A percentile compares a stretch with the other conserved stretches of the same genome.
These are phyloP conservation scores for Hippasteria phrygiana DNA, from an alignment of 53 echinoderm and acorn worm species.

Conservation along the genomic window DNA sequence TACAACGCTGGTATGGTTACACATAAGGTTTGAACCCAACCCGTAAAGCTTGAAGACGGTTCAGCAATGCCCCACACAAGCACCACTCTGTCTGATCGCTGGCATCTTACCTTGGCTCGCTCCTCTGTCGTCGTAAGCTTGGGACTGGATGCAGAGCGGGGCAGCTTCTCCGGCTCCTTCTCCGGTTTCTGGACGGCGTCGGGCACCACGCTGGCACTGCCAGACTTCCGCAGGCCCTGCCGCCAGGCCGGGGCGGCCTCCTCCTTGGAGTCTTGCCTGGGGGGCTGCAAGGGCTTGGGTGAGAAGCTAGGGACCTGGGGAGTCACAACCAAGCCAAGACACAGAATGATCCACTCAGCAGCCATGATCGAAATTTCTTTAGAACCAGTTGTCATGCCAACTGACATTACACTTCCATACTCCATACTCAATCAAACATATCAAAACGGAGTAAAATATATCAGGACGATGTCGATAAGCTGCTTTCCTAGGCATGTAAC, in stretches of 20 bases:
- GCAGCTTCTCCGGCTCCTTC: conserved; percentile 78
- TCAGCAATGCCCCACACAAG: no score
- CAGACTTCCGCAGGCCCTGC: conserved; percentile 93
- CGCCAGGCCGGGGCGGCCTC: conserved; percentile 92
- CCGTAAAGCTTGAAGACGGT: no score
- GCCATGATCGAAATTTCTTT: no score
- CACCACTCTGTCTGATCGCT: background rate
- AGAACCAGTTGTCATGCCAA: no score
- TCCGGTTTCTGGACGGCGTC: conserved; percentile 86
- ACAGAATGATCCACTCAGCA: no score
- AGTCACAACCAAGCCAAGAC: background rate
- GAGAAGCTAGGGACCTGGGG: conserved; percentile 94
- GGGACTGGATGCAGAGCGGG: conserved; percentile 91
- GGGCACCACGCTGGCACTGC: conserved; percentile 86
- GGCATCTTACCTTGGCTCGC: conserved; percentile 39
- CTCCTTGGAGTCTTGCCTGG: conserved; percentile 85
- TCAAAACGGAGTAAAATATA: no score
- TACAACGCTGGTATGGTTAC: no score
- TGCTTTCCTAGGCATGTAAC: no score
- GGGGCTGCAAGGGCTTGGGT: conserved; percentile 87
- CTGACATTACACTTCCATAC: no score
- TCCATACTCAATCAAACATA: no score
- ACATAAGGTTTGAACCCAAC: no score
- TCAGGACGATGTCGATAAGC: no score
- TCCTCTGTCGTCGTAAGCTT: conserved; percentile 77